Evolutionary conservation across 2,888 invertebrate species (phyloP).

Genomic region (Laspeyria flexula): DNA sequence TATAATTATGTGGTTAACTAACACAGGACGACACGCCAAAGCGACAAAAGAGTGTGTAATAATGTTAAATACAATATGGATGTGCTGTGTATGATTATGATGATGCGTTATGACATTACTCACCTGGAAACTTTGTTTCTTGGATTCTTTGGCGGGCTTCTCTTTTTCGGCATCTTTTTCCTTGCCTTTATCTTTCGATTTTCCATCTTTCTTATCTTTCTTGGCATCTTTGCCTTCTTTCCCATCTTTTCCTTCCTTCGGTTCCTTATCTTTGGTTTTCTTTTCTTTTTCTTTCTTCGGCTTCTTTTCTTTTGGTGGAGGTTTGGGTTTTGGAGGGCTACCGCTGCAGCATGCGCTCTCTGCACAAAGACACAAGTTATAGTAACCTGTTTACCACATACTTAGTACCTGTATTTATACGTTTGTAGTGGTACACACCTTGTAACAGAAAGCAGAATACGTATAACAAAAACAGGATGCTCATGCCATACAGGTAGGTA

Average conservation of each 20-base stretch:
- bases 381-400: not conserved
- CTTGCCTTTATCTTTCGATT: conserved; percentile 83
- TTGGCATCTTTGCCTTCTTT: conserved; percentile 82
- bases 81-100: conserved; percentile 69
- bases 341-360: conserved; percentile 94
- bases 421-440: conserved; percentile 71
- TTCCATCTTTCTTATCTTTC: conserved; percentile 87
- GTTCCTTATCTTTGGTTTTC: conserved; percentile 87
- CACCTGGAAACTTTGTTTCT: conserved; percentile 90
- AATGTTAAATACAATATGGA: conserved; percentile 70
- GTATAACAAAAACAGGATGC: conserved; percentile 96
- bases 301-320: conserved; percentile 89
- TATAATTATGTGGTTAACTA: conserved; percentile 66
- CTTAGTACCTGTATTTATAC: not conserved
- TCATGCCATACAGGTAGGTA: conserved; percentile 96
- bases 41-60: conserved; percentile 57
- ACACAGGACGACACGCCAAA: conserved; percentile 75
- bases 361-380: conserved; percentile 45
- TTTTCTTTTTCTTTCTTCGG: conserved; percentile 89
- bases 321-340: conserved; percentile 88
- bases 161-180: conserved; percentile 87
- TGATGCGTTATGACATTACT: conserved; percentile 40
- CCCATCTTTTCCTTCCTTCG: conserved; percentile 78
- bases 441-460: conserved; percentile 97
- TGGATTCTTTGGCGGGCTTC: conserved; percentile 85